Base-by-base conservation (phyloP, 2,797 vertebrate species). In the Platyrinchus mystaceus region DNA sequence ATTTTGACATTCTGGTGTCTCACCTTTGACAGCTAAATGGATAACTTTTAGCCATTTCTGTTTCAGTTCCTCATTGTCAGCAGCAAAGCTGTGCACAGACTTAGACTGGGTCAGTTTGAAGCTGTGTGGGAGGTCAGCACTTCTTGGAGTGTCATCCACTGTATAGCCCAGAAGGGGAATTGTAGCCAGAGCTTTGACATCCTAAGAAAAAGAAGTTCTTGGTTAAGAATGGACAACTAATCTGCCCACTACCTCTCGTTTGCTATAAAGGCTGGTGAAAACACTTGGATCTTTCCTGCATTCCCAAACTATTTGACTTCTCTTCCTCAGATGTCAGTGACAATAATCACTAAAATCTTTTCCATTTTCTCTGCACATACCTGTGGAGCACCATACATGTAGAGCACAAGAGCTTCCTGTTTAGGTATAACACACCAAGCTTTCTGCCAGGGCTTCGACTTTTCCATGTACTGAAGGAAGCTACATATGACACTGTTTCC, bases 351-450 rank as follows among this genome's bases (percentile, higher is more conserved):
- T 30, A 59, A 82, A 70, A 39, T 43, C 14, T 34, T 52, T 63
- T 14, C 36, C 5, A 6, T 58, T 84, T 92, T 19, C 74, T 47
- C 39, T 20, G 24, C 78, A 86, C 89, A 32, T 97, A 99, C 99
- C 99, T 99, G 99, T 19, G 98, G 99, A 43, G 99, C 99, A 73
- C 99, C 99, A 1, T 99, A 99, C 97, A 99, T 98, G 95, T 99
- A 99, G 53, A 99, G 98, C 92, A 99, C 99, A 21, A 99, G 97
- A 36, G 98, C 97, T 95, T 99, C 99, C 80, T 99, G 99, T 96
- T 99, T 98, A 11, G 99, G 99, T 95, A 99, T 99, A 89, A 99
- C 99, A 87, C 99, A 99, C 99, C 99, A 99, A 34, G 99, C 98
- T 96, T 99, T 99, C 98, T 99, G 99, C 99, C 99, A 99, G 11